phyloP scores from a whole-genome alignment of 1,140 invertebrate species.

The Bombus balteatus region DNA sequence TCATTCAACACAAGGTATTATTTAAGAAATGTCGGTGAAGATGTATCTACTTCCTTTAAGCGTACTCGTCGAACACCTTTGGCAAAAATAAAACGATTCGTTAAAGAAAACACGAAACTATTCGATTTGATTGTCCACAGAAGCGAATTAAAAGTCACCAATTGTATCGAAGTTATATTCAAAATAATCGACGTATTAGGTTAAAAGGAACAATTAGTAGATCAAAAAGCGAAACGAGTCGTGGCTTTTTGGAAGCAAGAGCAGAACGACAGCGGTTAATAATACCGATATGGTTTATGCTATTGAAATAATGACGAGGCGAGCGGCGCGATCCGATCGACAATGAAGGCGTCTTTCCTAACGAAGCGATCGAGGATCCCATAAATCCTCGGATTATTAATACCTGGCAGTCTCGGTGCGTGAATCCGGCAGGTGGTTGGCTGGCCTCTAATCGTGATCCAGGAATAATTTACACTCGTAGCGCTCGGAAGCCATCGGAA shows the following conservation, averaged over 20 bases:
- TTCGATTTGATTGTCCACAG: no score
- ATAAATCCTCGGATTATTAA: conserved; percentile 70
- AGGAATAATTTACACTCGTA: conserved; percentile 69
- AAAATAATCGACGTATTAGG: background rate
- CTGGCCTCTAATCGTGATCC: conserved; percentile 69
- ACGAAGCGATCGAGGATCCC: conserved; percentile 60
- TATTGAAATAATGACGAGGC: conserved; percentile 35
- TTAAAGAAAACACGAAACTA: background rate
- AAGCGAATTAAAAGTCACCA: background rate
- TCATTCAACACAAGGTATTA: background rate
- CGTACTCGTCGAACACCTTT: no score
- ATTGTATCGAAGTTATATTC: background rate
- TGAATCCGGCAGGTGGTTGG: conserved; percentile 71
- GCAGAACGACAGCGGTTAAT: background rate
- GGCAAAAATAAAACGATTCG: background rate
- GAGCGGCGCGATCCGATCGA: conserved; percentile 45
- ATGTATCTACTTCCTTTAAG: background rate
- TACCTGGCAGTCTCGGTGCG: conserved; percentile 64
- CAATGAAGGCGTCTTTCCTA: conserved; percentile 57
- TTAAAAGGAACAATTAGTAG: background rate
- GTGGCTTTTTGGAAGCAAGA: background rate
- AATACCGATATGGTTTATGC: conserved; percentile 5
- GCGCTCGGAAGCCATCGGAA: conserved; percentile 59
- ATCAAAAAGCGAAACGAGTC: background rate
- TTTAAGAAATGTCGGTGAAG: background rate